phyloP scores from a whole-genome alignment of 2,113 vertebrate species.

The Globicephala melas region DNA sequence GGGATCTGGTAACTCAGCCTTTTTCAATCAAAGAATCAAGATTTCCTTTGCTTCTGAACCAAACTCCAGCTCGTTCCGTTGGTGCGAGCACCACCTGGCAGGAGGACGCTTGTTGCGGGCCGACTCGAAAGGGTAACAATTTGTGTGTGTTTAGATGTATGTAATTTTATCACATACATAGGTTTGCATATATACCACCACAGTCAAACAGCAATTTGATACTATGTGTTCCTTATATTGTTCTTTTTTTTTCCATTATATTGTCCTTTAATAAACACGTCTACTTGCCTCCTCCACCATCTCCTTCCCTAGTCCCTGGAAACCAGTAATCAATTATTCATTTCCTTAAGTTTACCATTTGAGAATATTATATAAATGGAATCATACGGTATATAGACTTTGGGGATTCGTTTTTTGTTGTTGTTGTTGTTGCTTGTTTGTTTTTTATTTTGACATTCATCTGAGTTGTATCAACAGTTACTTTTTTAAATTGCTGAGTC shows the following conservation, averaged over 20 bases:
- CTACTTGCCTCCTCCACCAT: neutral
- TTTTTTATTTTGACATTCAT: neutral
- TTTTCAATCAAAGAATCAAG: neutral
- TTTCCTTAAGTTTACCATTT: neutral
- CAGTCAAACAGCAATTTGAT: neutral
- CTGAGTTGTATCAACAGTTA: neutral
- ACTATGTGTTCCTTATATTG: neutral
- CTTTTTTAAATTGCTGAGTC: neutral
- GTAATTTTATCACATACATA: neutral
- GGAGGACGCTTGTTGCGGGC: neutral
- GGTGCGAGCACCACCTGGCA: neutral
- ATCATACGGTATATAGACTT: neutral
- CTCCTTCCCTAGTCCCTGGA: neutral
- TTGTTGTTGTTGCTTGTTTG: neutral
- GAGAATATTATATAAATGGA: neutral
- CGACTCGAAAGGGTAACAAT: neutral
- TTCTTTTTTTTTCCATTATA: neutral
- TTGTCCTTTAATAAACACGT: neutral
- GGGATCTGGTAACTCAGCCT: no score
- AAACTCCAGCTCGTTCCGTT: neutral
- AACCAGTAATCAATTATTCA: neutral
- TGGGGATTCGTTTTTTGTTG: neutral
- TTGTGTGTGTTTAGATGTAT: neutral
- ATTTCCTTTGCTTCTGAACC: neutral
- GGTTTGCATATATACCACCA: neutral